Percentiles rank a stretch among this genome's conserved stretches.
phyloP scores from a whole-genome alignment of 2,113 vertebrate genomes.

The Isurus oxyrinchus region DNA sequence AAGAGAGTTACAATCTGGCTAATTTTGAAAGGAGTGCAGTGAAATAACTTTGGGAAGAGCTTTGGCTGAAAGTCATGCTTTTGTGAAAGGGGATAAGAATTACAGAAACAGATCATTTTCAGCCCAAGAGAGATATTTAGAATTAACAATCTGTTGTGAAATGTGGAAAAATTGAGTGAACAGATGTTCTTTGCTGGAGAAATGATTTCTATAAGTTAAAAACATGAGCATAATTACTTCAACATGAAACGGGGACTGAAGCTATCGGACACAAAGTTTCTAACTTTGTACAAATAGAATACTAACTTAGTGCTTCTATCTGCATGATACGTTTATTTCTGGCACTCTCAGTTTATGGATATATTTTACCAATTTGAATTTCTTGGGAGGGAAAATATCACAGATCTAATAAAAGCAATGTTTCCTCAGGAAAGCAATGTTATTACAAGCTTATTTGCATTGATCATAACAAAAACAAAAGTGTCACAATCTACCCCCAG shows the following conservation, averaged over 20 bases:
- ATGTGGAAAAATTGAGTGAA: conserved; percentile 3
- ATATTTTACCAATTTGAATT: background rate
- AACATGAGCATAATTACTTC: background rate
- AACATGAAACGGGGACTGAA: background rate
- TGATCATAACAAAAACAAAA: background rate
- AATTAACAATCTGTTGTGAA: conserved; percentile 19
- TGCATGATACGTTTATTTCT: background rate
- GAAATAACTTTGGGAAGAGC: background rate
- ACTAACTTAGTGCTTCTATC: background rate
- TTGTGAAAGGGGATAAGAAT: background rate
- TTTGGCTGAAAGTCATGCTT: background rate
- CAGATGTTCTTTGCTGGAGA: conserved; percentile 5
- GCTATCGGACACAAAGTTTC: background rate
- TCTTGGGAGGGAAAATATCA: background rate
- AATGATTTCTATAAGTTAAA: background rate
- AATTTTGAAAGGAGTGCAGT: background rate
- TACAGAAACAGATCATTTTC: background rate
- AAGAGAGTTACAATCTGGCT: background rate
- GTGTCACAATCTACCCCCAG: background rate
- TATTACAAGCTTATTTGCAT: background rate
- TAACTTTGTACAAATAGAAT: background rate
- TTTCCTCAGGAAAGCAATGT: background rate
- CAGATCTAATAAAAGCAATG: background rate
- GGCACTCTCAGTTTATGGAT: too few species aligned
- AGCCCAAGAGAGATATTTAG: conserved; percentile 6